Base-by-base conservation (phyloP, 2,797 vertebrate species). In the Pangasius macronema region DNA sequence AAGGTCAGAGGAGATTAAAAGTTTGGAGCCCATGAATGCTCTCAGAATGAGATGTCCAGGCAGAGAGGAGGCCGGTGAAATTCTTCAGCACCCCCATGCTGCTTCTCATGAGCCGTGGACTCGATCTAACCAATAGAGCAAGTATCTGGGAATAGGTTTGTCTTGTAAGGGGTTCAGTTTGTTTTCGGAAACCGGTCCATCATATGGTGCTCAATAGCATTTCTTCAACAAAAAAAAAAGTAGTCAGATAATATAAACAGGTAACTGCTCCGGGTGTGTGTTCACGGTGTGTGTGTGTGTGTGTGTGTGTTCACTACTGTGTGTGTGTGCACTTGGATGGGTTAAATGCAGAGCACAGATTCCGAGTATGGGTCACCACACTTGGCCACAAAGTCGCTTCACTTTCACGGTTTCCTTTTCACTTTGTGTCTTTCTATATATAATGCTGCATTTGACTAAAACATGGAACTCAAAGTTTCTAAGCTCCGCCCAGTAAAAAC, bases 1-100 rank as follows among this genome's bases (percentile, higher is more conserved):
- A 83, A 90, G 93, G 92, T 94, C 91, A 92, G 81, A 73, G 75
- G 36, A 90, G 94, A 94, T 94, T 94, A 80, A 84, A 92, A 67
- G 61, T 92, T 91, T 90, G 87, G 88, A 79, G 53, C 73, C 73
- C 57, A 11, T 57, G 86, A 87, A 87, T 84, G 39, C 75, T 84
- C 49, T 70, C 20, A 27, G 51, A 68, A 84, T 80, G 73, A 84
- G 68, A 49, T 5, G n/a, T 59, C 82, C 63, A 49, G 73, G 76
- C 53, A 59, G 82, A 79, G 73, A 79, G 14, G 59, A 84, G 81
- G 70, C 70, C 46, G 76, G 86, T 27, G 33, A 84, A 84, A 84
- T 75, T 67, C 49, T 53, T 87, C 22, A 39, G 46, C 33, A 0
- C 9, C 49, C 51, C 49, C 22, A 70, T 51, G 42, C 55, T 79